Percentiles rank a stretch among this genome's conserved stretches.
Evolutionary conservation across 2,888 invertebrate species (phyloP).

Genomic region (Synanthedon tipuliformis): DNA sequence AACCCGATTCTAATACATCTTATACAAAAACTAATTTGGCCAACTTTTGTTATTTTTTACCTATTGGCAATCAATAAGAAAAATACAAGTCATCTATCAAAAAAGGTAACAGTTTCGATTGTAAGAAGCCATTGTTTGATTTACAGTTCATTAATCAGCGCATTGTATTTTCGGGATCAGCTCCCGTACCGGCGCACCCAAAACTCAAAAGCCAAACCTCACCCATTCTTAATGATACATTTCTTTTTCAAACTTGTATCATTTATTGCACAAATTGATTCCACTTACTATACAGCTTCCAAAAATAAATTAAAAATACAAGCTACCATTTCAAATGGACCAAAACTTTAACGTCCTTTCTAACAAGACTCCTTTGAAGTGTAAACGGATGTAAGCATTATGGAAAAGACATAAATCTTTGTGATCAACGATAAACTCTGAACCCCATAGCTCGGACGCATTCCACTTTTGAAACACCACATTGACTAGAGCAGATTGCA

Average conservation of each 20-base stretch:
- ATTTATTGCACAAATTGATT: conserved; percentile 6
- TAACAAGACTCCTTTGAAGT: conserved; percentile 15
- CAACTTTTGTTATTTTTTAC: too few species aligned
- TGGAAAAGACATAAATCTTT: background rate
- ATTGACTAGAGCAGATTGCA: background rate
- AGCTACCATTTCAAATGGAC: conserved; percentile 1
- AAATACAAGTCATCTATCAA: conserved; percentile 12
- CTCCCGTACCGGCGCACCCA: conserved; percentile 35
- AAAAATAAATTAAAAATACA: conserved; percentile 3
- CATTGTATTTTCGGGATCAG: conserved; percentile 42
- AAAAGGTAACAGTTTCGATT: conserved; percentile 22
- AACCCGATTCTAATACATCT: too few species aligned
- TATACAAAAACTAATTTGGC: too few species aligned
- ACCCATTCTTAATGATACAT: conserved; percentile 9
- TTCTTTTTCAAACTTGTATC: background rate
- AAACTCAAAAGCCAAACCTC: conserved; percentile 11
- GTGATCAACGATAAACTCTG: background rate
- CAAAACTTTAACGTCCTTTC: conserved; percentile 3
- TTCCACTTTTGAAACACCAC: background rate
- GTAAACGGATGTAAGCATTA: conserved; percentile 11
- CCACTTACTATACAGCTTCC: too few species aligned
- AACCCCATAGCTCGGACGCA: background rate
- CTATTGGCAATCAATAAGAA: background rate
- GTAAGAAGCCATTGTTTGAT: conserved; percentile 45
- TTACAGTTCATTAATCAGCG: conserved; percentile 61